These are phyloP conservation scores for Salvator merianae DNA, from an alignment of 2,113 vertebrate species.

Conservation along the genomic window DNA sequence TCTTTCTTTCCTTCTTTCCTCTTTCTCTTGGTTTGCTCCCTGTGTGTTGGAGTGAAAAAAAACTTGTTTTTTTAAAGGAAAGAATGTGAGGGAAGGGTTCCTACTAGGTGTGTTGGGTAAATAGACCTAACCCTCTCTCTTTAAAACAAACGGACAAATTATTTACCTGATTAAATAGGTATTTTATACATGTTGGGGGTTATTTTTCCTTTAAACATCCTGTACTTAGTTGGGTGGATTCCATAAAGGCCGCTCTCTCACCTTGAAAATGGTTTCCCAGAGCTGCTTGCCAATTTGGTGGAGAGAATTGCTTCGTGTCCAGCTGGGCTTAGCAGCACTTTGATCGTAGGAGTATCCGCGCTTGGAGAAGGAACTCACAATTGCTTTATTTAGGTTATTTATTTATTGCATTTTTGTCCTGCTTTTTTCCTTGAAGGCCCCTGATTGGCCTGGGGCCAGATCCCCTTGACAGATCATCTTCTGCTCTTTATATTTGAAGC, in stretches of 20 bases:
- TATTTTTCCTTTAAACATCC: slow-evolving; percentile 47
- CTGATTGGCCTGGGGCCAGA: too few relatives aligned
- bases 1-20: background rate
- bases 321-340: background rate
- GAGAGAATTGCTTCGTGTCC: slow-evolving; percentile 52
- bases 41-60: slow-evolving; percentile 15
- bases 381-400: too few relatives aligned
- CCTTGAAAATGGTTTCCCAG: background rate
- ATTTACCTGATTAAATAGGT: slow-evolving; percentile 72
- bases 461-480: too few relatives aligned
- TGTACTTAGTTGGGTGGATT: slow-evolving; percentile 22
- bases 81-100: slow-evolving; percentile 55
- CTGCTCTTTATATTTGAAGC: too few relatives aligned
- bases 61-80: slow-evolving; percentile 41
- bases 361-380: too few relatives aligned
- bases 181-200: slow-evolving; percentile 53
- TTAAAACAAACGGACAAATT: slow-evolving; percentile 68
- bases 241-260: slow-evolving; percentile 19
- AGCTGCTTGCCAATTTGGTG: slow-evolving; percentile 19
- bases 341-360: too few relatives aligned
- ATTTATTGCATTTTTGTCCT: too few relatives aligned
- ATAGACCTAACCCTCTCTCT: slow-evolving; percentile 60
- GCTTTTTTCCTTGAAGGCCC: too few relatives aligned
- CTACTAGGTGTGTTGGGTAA: slow-evolving; percentile 68
- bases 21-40: slow-evolving; percentile 30